These are phyloP conservation scores for Babylonia areolata DNA, from an alignment of 1,140 invertebrate species.

Conservation along the genomic window DNA sequence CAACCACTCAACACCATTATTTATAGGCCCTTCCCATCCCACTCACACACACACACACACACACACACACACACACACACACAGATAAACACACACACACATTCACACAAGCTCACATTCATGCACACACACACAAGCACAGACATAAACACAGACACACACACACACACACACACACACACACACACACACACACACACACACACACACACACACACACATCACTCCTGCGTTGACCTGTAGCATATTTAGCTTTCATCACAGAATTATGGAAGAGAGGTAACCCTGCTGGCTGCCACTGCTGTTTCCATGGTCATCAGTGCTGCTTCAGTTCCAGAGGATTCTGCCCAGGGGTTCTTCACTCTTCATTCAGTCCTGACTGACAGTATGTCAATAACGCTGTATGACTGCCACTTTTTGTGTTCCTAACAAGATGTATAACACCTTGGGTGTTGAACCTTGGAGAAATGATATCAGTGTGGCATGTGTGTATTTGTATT, in stretches of 20 bases:
- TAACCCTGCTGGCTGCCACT: constrained; percentile 56
- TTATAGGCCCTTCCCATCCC: too few relatives aligned
- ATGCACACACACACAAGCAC: too few relatives aligned
- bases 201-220: background rate
- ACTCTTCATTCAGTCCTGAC: background rate
- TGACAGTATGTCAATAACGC: constrained; percentile 30
- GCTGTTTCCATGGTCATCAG: constrained; percentile 52
- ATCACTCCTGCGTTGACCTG: background rate
- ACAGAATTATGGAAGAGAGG: constrained; percentile 55
- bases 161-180: background rate
- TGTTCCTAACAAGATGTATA: background rate
- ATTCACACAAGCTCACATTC: too few relatives aligned
- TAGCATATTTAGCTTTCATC: background rate
- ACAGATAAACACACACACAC: too few relatives aligned
- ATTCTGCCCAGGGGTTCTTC: constrained; percentile 34
- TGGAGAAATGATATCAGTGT: too few relatives aligned
- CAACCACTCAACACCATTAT: too few relatives aligned
- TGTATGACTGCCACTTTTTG: background rate
- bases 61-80: too few relatives aligned
- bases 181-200: background rate
- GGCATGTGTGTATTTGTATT: too few relatives aligned
- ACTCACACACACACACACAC: too few relatives aligned
- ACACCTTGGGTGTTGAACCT: too few relatives aligned
- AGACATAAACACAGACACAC: too few relatives aligned
- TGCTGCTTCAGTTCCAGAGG: background rate